Percentiles rank a stretch among this genome's conserved stretches.
These are phyloP conservation scores for Etheostoma spectabile DNA, from an alignment of 2,113 vertebrate species.

Conservation along the genomic window DNA sequence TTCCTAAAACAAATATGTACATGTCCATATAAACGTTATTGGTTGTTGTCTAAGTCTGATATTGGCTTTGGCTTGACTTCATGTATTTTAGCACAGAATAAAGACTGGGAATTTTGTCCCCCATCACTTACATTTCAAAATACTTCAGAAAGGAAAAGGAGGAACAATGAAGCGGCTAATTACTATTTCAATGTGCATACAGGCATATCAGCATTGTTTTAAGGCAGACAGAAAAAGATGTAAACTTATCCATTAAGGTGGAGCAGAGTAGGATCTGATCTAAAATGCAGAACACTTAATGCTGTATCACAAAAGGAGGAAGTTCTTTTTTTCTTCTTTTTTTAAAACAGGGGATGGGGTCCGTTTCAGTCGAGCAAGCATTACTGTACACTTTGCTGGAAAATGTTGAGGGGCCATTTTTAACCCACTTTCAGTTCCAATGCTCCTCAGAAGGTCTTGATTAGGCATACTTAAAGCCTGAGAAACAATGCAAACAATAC, in stretches of 20 bases:
- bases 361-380: conserved; percentile 21
- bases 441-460: not conserved
- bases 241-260: not conserved
- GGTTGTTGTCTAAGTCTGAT: not conserved
- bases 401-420: conserved; percentile 29
- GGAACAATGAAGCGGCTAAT: not conserved
- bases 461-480: not conserved
- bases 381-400: no score
- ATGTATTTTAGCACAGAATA: not conserved
- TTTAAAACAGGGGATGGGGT: not conserved
- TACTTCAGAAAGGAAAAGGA: not conserved
- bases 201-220: not conserved
- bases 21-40: not conserved
- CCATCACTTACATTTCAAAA: not conserved
- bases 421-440: conserved; percentile 50
- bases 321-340: conserved; percentile 4
- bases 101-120: not conserved
- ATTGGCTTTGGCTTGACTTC: not conserved
- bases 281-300: conserved; percentile 37
- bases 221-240: not conserved
- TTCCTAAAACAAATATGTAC: not conserved
- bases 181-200: not conserved
- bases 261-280: not conserved
- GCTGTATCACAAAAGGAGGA: conserved; percentile 29
- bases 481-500: not conserved